Conservation (phyloP, 2,113 vertebrate species). For the Dendropsophus ebraccatus region DNA sequence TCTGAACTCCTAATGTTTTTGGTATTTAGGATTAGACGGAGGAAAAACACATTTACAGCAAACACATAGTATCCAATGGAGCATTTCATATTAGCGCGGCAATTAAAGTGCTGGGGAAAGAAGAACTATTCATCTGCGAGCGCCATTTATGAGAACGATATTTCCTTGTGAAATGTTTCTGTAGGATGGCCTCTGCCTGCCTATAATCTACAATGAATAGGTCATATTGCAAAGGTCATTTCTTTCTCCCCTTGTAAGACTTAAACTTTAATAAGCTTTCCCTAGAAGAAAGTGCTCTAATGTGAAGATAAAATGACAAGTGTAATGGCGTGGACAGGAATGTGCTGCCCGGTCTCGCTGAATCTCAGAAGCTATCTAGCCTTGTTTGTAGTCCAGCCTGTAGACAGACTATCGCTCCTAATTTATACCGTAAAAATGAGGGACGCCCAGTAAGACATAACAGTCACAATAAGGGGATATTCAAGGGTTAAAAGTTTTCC, state of each 20-base stretch:
- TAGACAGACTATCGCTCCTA: not conserved
- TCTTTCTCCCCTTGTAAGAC: not conserved
- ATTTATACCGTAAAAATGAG: not conserved
- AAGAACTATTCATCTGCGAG: conserved; percentile 1
- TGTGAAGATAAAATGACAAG: conserved; percentile 5
- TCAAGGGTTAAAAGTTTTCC: no score
- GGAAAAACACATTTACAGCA: conserved; percentile 40
- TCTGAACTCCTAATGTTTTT: conserved; percentile 30
- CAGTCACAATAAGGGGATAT: no score
- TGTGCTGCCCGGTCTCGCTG: not conserved
- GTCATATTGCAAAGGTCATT: conserved; percentile 48
- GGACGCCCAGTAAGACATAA: no score
- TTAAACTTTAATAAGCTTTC: conserved; percentile 27
- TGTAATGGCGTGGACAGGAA: not conserved
- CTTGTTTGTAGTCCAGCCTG: not conserved
- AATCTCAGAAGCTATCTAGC: not conserved
- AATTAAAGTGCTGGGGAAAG: not conserved
- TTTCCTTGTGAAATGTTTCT: conserved; percentile 20
- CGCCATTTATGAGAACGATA: conserved; percentile 34
- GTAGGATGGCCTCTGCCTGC: not conserved
- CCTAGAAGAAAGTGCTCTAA: not conserved
- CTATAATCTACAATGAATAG: conserved; percentile 32
- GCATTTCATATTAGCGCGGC: conserved; percentile 43
- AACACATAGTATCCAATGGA: conserved; percentile 38
- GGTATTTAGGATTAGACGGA: conserved; percentile 39